Evolutionary conservation across 2,113 vertebrate species (phyloP).

Genomic region (Prolemur simus): DNA sequence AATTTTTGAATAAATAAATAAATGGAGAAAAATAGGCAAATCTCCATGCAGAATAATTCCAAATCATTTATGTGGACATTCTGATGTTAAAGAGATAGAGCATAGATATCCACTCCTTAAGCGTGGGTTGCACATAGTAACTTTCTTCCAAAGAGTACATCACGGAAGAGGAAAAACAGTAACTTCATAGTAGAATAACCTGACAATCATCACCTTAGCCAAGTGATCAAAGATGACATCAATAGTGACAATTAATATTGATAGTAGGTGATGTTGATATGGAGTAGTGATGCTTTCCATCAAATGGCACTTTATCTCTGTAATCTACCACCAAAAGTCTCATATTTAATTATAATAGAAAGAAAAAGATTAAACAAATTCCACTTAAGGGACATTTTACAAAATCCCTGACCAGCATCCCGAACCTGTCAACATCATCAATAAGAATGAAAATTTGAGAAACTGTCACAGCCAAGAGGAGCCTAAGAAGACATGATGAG

Average conservation of each 20-base stretch:
- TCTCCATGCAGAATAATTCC: not conserved
- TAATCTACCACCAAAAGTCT: not conserved
- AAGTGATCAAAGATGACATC: not conserved
- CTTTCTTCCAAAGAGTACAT: not conserved
- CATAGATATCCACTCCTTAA: not conserved
- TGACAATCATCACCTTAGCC: not conserved
- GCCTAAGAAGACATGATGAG: not conserved
- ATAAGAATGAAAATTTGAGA: not conserved
- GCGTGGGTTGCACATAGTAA: not conserved
- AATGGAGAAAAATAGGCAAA: not conserved
- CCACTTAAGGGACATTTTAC: not conserved
- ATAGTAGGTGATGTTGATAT: not conserved
- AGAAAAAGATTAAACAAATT: not conserved
- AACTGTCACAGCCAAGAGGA: not conserved
- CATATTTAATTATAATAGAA: not conserved
- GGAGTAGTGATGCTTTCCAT: not conserved
- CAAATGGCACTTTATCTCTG: not conserved
- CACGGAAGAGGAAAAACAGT: not conserved
- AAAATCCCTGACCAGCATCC: not conserved
- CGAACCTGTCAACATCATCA: not conserved
- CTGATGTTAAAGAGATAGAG: not conserved
- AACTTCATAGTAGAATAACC: not conserved
- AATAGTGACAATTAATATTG: not conserved
- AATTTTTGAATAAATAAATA: not conserved
- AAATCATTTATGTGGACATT: not conserved